Conservation (phyloP, 2,888 invertebrate species). For the Microdon myrmicae region DNA sequence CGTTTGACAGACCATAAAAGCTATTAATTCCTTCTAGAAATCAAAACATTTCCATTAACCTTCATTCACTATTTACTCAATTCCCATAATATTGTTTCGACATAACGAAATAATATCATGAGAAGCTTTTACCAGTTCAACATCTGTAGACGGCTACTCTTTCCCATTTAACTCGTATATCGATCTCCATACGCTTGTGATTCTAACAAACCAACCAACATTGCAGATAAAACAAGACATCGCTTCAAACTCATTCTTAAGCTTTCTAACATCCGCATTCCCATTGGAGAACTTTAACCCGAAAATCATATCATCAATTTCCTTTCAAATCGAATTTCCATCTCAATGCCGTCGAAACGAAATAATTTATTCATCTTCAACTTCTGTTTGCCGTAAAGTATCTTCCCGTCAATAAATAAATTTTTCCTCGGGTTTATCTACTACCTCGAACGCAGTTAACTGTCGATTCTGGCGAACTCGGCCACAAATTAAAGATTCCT, state of each 20-base stretch:
- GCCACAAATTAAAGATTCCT: slow-evolving; percentile 9
- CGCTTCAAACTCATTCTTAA: too few relatives aligned
- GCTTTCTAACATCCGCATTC: too few relatives aligned
- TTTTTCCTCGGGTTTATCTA: neutral
- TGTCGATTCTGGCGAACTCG: slow-evolving; percentile 20
- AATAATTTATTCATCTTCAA: slow-evolving; percentile 39
- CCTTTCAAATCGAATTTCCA: slow-evolving; percentile 28
- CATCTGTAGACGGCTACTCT: neutral
- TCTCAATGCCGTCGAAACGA: slow-evolving; percentile 28
- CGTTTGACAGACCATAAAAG: too few relatives aligned
- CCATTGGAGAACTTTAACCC: too few relatives aligned
- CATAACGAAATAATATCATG: too few relatives aligned
- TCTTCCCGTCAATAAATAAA: slow-evolving; percentile 16
- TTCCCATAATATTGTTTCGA: too few relatives aligned
- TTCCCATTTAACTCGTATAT: slow-evolving; percentile 5
- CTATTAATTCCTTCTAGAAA: too few relatives aligned
- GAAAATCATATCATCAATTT: slow-evolving; percentile 24
- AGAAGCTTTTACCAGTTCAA: too few relatives aligned
- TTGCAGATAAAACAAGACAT: too few relatives aligned
- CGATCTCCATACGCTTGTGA: slow-evolving; percentile 1
- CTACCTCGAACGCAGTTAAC: slow-evolving; percentile 12
- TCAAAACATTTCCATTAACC: too few relatives aligned
- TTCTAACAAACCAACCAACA: slow-evolving; percentile 1
- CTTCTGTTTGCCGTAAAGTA: slow-evolving; percentile 35
- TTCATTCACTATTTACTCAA: too few relatives aligned